Percentiles rank a stretch among this genome's conserved stretches.
phyloP scores from a whole-genome alignment of 1,140 invertebrate species.

The Frieseomelitta varia region DNA sequence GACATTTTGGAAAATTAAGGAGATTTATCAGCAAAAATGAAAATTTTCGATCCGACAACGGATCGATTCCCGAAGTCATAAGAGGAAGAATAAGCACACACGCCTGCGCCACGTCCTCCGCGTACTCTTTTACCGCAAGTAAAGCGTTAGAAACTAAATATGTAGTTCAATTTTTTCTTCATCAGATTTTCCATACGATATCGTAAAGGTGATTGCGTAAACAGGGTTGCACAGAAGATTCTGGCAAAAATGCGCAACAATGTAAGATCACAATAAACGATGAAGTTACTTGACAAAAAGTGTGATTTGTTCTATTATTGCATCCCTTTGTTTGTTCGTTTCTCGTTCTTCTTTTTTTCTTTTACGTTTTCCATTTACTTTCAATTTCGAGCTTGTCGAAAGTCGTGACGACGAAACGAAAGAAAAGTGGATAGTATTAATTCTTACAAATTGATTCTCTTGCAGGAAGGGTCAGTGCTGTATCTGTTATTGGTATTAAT shows the following conservation, averaged over 20 bases:
- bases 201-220: constrained; percentile 4
- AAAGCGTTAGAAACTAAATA: constrained; percentile 26
- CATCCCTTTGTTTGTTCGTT: background rate
- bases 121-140: constrained; percentile 32
- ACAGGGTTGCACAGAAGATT: background rate
- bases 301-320: background rate
- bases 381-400: background rate
- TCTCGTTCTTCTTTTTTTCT: background rate
- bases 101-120: constrained; percentile 26
- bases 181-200: background rate
- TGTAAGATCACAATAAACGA: constrained; percentile 20
- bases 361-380: background rate
- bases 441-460: constrained; percentile 15
- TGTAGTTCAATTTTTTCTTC: background rate
- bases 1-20: background rate
- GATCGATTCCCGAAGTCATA: constrained; percentile 30
- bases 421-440: background rate
- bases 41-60: constrained; percentile 21
- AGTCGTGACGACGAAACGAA: too few relatives aligned
- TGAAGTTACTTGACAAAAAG: background rate
- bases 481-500: constrained; percentile 65
- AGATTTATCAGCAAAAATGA: background rate
- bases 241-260: constrained; percentile 27
- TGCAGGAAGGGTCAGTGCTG: constrained; percentile 56
- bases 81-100: constrained; percentile 10